These are phyloP conservation scores for Petroica traversi DNA, from an alignment of 2,113 vertebrate genomes.

Conservation along the genomic window DNA sequence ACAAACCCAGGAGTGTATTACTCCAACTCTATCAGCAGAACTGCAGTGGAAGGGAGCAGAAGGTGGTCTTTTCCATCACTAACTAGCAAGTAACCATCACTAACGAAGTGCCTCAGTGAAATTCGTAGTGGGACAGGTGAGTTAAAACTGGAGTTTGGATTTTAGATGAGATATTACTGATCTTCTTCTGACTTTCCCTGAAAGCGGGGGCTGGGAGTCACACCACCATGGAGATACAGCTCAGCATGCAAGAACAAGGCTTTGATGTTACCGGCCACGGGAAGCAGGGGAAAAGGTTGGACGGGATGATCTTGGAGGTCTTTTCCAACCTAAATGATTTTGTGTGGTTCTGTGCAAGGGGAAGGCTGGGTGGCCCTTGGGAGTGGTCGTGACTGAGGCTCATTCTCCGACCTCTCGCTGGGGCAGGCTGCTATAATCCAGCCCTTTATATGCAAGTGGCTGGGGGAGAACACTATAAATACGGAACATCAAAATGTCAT, in stretches of 20 bases:
- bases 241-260: neutral
- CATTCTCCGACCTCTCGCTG: neutral
- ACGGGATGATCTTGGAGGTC: neutral
- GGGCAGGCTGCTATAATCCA: neutral
- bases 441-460: conserved; percentile 17
- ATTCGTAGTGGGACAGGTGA: neutral
- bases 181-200: neutral
- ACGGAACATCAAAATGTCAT: conserved; percentile 38
- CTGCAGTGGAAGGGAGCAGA: neutral
- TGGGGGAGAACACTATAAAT: conserved; percentile 13
- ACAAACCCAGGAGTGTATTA: neutral
- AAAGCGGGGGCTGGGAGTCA: neutral
- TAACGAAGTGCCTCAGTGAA: neutral
- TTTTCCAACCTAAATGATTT: neutral
- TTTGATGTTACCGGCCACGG: neutral
- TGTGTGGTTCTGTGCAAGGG: neutral
- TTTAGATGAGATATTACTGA: neutral
- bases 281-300: neutral
- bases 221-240: accelerated
- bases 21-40: neutral
- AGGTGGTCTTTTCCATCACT: neutral
- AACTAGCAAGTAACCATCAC: too few relatives aligned
- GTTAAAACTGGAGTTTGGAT: neutral
- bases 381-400: neutral
- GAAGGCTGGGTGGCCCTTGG: neutral